Evolutionary conservation across 2,113 vertebrate species (phyloP).

Genomic region (Saccopteryx bilineata): DNA sequence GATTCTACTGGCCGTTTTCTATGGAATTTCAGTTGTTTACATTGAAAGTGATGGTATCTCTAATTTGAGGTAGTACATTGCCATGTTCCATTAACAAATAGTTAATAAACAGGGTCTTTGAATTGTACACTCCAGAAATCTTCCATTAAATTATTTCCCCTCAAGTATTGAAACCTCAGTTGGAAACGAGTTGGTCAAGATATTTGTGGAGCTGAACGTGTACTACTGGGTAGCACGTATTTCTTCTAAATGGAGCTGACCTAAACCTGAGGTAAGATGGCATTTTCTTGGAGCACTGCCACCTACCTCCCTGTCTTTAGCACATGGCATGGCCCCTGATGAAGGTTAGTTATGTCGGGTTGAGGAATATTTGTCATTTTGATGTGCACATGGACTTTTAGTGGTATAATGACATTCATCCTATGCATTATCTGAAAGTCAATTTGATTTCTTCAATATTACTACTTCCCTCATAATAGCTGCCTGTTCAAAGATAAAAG

Average conservation of each 20-base stretch:
- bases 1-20: conserved; percentile 62
- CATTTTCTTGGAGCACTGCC: neutral
- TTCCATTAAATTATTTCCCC: neutral
- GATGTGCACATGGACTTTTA: neutral
- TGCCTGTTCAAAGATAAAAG: neutral
- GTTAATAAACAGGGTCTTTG: neutral
- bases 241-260: neutral
- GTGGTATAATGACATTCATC: neutral
- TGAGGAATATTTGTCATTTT: neutral
- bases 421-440: neutral
- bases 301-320: too few relatives aligned
- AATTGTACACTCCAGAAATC: neutral
- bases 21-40: conserved; percentile 45
- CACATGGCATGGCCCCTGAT: neutral
- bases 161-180: neutral
- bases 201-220: neutral
- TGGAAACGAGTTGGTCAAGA: neutral
- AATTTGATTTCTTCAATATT: neutral
- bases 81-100: neutral
- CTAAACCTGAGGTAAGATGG: neutral
- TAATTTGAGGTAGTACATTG: neutral
- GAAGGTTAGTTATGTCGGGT: neutral
- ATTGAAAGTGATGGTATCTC: conserved; percentile 27
- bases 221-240: neutral
- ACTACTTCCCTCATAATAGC: neutral